A percentile compares a stretch with the other conserved stretches of the same genome.
These are phyloP conservation scores for Phaetusa simplex DNA, from an alignment of 2,113 vertebrate species.

Conservation along the genomic window DNA sequence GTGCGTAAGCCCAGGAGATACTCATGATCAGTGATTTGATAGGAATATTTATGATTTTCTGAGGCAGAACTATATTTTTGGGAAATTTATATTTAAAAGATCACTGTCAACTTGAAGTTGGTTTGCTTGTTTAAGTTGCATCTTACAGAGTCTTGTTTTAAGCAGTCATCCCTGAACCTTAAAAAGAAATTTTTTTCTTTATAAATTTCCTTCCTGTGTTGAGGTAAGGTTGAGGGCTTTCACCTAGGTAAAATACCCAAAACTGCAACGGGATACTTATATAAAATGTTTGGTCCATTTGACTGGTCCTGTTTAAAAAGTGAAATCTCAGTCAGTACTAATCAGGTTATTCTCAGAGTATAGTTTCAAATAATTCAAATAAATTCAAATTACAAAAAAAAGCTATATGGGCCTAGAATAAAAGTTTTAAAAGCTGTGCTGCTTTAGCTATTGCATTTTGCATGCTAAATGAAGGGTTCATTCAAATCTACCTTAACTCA, in stretches of 20 bases:
- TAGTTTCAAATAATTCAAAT: neutral
- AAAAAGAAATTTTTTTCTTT: neutral
- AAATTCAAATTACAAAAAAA: neutral
- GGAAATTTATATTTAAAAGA: neutral
- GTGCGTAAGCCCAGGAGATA: neutral
- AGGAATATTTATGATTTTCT: neutral
- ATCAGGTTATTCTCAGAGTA: neutral
- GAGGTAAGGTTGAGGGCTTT: neutral
- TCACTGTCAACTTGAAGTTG: neutral
- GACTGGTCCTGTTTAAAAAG: neutral
- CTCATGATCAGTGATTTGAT: neutral
- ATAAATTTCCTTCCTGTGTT: neutral
- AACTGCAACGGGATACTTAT: neutral
- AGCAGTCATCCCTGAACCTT: neutral
- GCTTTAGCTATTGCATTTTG: neutral
- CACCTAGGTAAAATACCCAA: neutral
- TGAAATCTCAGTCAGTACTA: neutral
- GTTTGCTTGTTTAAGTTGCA: neutral
- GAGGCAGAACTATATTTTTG: neutral
- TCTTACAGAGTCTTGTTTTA: neutral
- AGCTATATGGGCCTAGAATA: neutral
- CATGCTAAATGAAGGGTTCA: slow-evolving; percentile 1
- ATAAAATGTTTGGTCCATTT: neutral
- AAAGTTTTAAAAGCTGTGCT: neutral
- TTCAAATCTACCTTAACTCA: slow-evolving; percentile 12